A percentile compares a stretch with the other conserved stretches of the same genome.
Evolutionary conservation across 2,113 vertebrate species (phyloP).

Genomic region (Callopanchax toddi): DNA sequence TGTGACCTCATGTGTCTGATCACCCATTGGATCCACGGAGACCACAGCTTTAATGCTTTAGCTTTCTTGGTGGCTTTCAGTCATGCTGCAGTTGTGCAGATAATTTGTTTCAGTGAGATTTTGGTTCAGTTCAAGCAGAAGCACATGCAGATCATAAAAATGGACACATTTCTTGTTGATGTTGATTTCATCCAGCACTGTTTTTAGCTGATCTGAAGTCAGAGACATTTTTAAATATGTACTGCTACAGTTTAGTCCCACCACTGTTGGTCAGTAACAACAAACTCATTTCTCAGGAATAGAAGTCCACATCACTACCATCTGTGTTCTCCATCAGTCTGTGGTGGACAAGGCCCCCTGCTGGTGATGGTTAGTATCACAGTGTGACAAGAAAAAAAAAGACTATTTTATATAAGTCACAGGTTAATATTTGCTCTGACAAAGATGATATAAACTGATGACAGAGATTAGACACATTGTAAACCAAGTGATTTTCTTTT

Average conservation of each 20-base stretch:
- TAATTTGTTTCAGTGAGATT: not conserved
- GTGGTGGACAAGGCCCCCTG: constrained; percentile 56
- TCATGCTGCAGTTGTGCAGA: not conserved
- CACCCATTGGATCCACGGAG: constrained; percentile 26
- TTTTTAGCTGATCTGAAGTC: not conserved
- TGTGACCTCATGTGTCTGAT: constrained; percentile 29
- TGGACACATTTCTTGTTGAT: too few species aligned
- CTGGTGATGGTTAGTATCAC: constrained; percentile 28
- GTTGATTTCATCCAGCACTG: too few species aligned
- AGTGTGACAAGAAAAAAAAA: not conserved
- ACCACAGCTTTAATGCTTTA: constrained; percentile 17
- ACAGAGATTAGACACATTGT: too few species aligned
- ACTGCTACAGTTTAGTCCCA: not conserved
- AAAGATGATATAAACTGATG: not conserved
- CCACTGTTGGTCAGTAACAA: not conserved
- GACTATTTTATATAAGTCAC: too few species aligned
- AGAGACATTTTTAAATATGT: not conserved
- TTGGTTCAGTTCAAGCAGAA: not conserved
- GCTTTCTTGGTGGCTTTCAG: not conserved
- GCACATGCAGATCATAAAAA: too few species aligned
- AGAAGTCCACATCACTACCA: not conserved
- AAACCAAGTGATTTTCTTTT: too few species aligned
- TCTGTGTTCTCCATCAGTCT: constrained; percentile 6
- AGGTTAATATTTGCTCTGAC: not conserved
- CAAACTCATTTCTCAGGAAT: not conserved